Evolutionary conservation across 2,888 invertebrate species (phyloP).

Genomic region (Diarsia rubi): DNA sequence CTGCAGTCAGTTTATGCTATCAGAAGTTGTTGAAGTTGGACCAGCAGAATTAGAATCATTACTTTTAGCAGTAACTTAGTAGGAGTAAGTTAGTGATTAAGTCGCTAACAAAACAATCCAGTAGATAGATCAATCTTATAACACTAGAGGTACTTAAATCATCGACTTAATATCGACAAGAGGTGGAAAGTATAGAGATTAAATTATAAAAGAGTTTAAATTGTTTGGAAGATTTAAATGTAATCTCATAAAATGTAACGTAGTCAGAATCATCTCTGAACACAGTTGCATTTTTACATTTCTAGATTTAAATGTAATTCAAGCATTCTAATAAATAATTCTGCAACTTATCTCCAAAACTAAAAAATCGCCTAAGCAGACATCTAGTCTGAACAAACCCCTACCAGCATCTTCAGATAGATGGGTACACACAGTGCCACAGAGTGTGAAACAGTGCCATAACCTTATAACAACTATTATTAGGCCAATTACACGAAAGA

Average conservation of each 20-base stretch:
- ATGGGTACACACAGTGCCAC: constrained; percentile 13
- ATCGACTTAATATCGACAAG: not conserved
- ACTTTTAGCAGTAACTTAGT: not conserved
- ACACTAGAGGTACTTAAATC: not conserved
- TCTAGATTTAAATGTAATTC: not conserved
- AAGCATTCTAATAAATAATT: constrained; percentile 1
- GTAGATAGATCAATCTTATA: too few species aligned
- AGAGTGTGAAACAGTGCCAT: constrained; percentile 51
- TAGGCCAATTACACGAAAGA: constrained; percentile 62
- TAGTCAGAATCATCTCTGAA: not conserved
- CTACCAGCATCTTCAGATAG: not conserved
- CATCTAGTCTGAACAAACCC: not conserved
- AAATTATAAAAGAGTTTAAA: too few species aligned
- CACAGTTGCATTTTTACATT: not conserved
- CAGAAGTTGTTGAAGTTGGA: not conserved
- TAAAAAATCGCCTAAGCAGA: not conserved
- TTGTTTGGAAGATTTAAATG: not conserved
- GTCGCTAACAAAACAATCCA: not conserved
- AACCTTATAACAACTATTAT: constrained; percentile 61
- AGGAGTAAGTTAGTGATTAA: not conserved
- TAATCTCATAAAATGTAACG: not conserved
- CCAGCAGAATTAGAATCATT: not conserved
- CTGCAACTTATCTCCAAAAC: not conserved
- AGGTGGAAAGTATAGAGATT: not conserved
- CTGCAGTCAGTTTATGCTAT: not conserved